Conservation (phyloP, 2,888 invertebrate genomes). For the Oscheius sp. region DNA sequence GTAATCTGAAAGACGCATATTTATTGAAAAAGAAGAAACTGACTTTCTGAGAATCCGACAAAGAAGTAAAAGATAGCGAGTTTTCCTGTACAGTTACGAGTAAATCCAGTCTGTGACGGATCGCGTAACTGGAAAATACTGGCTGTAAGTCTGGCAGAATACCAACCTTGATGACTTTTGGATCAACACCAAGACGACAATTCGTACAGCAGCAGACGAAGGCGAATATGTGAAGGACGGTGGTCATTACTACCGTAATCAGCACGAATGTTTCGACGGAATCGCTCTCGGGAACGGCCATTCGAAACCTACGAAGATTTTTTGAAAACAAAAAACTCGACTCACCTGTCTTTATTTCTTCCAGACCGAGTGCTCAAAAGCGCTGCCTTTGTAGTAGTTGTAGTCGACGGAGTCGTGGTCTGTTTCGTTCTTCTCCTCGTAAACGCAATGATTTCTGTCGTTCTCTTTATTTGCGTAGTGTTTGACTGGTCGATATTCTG, state of each 20-base stretch:
- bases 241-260: slow-evolving; percentile 23
- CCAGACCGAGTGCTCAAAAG: neutral
- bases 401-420: slow-evolving; percentile 38
- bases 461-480: neutral
- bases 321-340: neutral
- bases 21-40: neutral
- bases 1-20: neutral
- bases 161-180: slow-evolving; percentile 49
- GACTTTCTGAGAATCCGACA: slow-evolving; percentile 48
- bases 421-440: slow-evolving; percentile 34
- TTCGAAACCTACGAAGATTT: neutral
- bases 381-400: slow-evolving; percentile 1
- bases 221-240: slow-evolving; percentile 41
- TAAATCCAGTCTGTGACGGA: slow-evolving; percentile 40
- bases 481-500: neutral
- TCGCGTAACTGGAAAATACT: slow-evolving; percentile 38
- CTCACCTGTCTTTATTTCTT: slow-evolving; percentile 15
- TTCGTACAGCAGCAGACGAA: slow-evolving; percentile 56
- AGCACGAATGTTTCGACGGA: slow-evolving; percentile 34
- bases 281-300: slow-evolving; percentile 16
- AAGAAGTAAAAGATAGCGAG: slow-evolving; percentile 41
- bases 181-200: slow-evolving; percentile 44
- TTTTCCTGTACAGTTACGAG: slow-evolving; percentile 37
- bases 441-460: slow-evolving; percentile 6
- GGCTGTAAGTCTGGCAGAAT: neutral